phyloP scores from a whole-genome alignment of 2,888 invertebrate genomes.

The Drosophila kokeensis region DNA sequence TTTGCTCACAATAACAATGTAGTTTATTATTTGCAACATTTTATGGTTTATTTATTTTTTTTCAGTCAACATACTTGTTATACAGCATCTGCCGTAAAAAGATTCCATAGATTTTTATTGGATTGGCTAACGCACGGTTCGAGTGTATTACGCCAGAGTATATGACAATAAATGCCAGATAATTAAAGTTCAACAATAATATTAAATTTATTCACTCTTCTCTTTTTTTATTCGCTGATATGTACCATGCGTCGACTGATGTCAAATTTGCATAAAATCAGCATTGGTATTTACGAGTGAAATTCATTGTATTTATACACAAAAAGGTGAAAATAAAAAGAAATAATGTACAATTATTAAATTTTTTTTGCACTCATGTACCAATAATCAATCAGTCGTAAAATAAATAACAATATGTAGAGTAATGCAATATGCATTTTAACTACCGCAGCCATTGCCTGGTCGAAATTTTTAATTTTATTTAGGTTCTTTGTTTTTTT shows the following conservation, averaged over 20 bases:
- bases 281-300: conserved; percentile 72
- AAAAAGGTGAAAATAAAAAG: conserved; percentile 10
- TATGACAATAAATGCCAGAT: conserved; percentile 71
- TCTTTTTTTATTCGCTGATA: conserved; percentile 14
- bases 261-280: conserved; percentile 76
- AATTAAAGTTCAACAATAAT: conserved; percentile 72
- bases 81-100: neutral
- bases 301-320: conserved; percentile 45
- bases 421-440: conserved; percentile 52
- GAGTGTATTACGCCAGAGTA: conserved; percentile 44
- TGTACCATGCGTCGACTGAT: conserved; percentile 12
- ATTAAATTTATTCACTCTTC: conserved; percentile 68
- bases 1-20: conserved; percentile 2
- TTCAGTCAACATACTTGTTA: neutral
- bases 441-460: conserved; percentile 14
- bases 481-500: conserved; percentile 15
- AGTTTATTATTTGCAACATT: conserved; percentile 8
- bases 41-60: neutral
- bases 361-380: conserved; percentile 34
- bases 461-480: conserved; percentile 6
- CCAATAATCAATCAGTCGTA: conserved; percentile 76
- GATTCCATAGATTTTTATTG: conserved; percentile 14
- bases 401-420: conserved; percentile 71
- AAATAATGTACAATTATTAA: conserved; percentile 24
- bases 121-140: neutral